These are phyloP conservation scores for Yponomeuta cagnagella DNA, from an alignment of 2,888 invertebrate species.

Conservation along the genomic window DNA sequence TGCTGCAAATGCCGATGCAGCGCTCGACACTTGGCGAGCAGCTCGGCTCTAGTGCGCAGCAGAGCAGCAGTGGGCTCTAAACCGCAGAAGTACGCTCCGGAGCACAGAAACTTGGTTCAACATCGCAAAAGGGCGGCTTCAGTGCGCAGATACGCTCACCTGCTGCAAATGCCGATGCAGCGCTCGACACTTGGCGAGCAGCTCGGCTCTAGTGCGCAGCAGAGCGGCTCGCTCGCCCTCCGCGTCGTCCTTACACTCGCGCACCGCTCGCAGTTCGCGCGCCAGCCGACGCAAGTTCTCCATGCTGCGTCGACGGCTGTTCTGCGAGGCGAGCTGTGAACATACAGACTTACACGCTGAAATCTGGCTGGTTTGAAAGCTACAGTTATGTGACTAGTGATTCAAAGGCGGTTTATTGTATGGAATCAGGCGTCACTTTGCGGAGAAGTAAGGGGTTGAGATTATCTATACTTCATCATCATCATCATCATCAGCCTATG, in stretches of 20 bases:
- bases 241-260: slow-evolving; percentile 50
- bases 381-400: too few species aligned
- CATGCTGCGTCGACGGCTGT: slow-evolving; percentile 59
- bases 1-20: slow-evolving; percentile 41
- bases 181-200: slow-evolving; percentile 35
- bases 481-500: too few species aligned
- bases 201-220: slow-evolving; percentile 32
- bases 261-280: slow-evolving; percentile 53
- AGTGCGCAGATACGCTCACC: slow-evolving; percentile 28
- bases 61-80: too few species aligned
- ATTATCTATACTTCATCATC: too few species aligned
- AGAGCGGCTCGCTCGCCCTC: slow-evolving; percentile 43
- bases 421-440: too few species aligned
- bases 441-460: too few species aligned
- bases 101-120: too few species aligned
- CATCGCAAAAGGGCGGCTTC: too few species aligned
- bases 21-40: slow-evolving; percentile 35
- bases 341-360: background rate
- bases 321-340: slow-evolving; percentile 60
- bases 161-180: slow-evolving; percentile 42
- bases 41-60: slow-evolving; percentile 32
- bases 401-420: too few species aligned
- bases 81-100: too few species aligned
- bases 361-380: too few species aligned
- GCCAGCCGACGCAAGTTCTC: slow-evolving; percentile 57